Conservation (phyloP, 2,888 invertebrate genomes). For the Conistra vaccinii region DNA sequence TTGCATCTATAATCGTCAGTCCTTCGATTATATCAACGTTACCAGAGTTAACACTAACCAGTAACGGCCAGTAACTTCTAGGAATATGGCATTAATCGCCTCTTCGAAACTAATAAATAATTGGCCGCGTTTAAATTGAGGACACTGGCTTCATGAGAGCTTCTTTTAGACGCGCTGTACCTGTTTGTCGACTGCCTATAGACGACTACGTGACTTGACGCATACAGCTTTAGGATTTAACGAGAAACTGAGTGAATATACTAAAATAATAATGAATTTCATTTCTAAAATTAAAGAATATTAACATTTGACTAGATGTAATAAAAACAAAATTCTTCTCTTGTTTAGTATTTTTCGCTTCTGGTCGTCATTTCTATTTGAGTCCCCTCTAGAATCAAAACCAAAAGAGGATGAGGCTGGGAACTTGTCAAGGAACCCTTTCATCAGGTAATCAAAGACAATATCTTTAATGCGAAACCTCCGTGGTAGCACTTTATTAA, state of each 20-base stretch:
- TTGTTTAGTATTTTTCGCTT: too few relatives aligned
- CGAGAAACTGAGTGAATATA: neutral
- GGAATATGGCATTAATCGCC: neutral
- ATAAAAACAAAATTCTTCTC: too few relatives aligned
- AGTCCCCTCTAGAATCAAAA: neutral
- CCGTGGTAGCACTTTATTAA: neutral
- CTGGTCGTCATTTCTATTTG: neutral
- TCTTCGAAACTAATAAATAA: neutral
- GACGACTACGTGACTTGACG: slow-evolving; percentile 14
- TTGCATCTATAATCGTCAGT: neutral
- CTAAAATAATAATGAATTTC: neutral
- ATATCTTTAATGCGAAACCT: neutral
- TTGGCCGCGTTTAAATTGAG: slow-evolving; percentile 20
- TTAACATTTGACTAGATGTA: neutral
- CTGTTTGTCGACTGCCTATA: neutral
- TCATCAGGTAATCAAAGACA: neutral
- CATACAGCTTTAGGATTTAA: neutral
- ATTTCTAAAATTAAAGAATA: neutral
- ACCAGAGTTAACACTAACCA: neutral
- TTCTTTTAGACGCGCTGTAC: slow-evolving; percentile 15
- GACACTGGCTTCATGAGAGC: neutral
- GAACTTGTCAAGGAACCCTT: neutral
- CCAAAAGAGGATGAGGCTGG: neutral
- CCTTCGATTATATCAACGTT: neutral
- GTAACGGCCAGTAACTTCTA: neutral